Evolutionary conservation across 2,113 vertebrate genomes (phyloP).

Genomic region (Ahaetulla prasina): DNA sequence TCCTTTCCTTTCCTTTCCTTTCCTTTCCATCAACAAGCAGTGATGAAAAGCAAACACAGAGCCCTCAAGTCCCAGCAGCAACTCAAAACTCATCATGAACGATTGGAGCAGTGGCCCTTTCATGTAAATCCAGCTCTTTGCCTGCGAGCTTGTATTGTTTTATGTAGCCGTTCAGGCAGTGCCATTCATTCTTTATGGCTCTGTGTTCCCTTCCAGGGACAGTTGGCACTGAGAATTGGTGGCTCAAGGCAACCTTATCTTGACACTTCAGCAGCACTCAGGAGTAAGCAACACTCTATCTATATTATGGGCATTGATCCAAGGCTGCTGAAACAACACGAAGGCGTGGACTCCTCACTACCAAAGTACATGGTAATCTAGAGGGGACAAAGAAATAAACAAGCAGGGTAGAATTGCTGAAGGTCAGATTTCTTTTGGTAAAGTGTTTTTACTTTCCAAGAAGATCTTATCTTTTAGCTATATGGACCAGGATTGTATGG

Average conservation of each 20-base stretch:
- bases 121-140: neutral
- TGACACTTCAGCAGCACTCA: conserved; percentile 19
- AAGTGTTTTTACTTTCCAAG: neutral
- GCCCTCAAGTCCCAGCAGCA: conserved; percentile 10
- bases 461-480: neutral
- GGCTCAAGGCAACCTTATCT: conserved; percentile 35
- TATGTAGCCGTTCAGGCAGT: neutral
- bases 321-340: neutral
- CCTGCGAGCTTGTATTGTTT: neutral
- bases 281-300: neutral
- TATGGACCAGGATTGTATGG: neutral
- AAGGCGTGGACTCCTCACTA: conserved; percentile 23
- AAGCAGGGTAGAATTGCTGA: neutral
- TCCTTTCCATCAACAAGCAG: neutral
- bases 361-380: neutral
- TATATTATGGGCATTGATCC: conserved; percentile 16
- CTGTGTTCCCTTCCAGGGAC: neutral
- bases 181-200: neutral
- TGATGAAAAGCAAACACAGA: neutral
- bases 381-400: conserved; percentile 22
- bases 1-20: neutral
- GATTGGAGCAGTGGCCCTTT: conserved; percentile 12
- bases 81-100: neutral
- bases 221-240: neutral
- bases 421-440: neutral